Evolutionary conservation across 2,888 invertebrate genomes (phyloP).

Genomic region (Drosophila incognita): DNA sequence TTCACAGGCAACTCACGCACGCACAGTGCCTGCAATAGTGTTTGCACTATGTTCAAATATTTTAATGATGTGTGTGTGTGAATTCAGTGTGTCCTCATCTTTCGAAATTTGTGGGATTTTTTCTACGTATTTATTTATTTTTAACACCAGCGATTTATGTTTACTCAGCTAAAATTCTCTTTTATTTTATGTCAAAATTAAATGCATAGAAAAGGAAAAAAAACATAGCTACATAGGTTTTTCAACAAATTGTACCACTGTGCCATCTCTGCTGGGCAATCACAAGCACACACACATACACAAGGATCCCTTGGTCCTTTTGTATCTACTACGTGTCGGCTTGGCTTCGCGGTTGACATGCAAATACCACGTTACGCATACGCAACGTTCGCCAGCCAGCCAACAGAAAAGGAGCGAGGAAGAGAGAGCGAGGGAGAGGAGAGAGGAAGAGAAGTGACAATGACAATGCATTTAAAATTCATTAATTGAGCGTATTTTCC

Average conservation of each 20-base stretch:
- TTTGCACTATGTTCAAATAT: background rate
- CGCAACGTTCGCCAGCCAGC: conserved; percentile 49
- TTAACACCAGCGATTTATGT: no score
- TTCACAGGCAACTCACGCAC: conserved; percentile 54
- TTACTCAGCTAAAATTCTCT: no score
- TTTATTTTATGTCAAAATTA: no score
- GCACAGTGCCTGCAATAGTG: conserved; percentile 41
- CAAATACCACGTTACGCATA: conserved; percentile 69
- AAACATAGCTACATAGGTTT: background rate
- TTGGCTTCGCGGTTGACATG: conserved; percentile 62
- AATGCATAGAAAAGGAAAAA: background rate
- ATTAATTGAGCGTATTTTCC: conserved; percentile 73
- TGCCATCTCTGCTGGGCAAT: conserved; percentile 25
- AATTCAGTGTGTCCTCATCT: background rate
- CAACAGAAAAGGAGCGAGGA: background rate
- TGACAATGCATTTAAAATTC: conserved; percentile 73
- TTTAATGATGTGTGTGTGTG: background rate
- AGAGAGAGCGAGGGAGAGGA: background rate
- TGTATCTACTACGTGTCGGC: conserved; percentile 39
- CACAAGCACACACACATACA: conserved; percentile 45
- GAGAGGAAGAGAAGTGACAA: conserved; percentile 49
- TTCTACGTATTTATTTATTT: background rate
- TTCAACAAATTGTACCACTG: conserved; percentile 17
- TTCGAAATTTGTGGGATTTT: no score
- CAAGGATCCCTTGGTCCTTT: conserved; percentile 53